These are phyloP conservation scores for Toxotes jaculatrix DNA, from an alignment of 2,113 vertebrate genomes.

Conservation along the genomic window DNA sequence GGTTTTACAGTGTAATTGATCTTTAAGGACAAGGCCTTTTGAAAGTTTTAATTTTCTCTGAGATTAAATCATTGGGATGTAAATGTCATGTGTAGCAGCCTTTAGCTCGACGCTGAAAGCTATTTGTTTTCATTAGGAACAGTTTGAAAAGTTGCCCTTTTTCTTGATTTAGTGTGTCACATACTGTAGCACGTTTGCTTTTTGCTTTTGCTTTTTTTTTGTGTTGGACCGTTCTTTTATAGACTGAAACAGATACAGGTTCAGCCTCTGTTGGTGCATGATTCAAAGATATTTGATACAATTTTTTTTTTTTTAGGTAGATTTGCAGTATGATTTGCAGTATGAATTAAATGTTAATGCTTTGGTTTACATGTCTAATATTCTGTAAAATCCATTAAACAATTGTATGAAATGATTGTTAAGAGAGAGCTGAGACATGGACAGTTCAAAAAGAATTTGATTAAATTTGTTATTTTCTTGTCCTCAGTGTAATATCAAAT, in stretches of 20 bases:
- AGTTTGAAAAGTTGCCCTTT: conserved; percentile 62
- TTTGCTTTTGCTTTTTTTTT: background rate
- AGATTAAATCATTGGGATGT: conserved; percentile 66
- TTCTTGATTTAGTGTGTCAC: conserved; percentile 54
- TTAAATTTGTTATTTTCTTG: too few relatives aligned
- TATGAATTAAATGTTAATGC: too few relatives aligned
- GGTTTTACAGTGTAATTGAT: conserved; percentile 63
- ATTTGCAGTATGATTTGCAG: background rate
- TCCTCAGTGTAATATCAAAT: too few relatives aligned
- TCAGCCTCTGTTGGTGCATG: background rate
- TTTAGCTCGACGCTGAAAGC: conserved; percentile 53
- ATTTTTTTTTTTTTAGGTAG: background rate
- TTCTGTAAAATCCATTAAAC: background rate
- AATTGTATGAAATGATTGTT: background rate
- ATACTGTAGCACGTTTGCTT: background rate
- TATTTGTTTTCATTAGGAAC: conserved; percentile 71
- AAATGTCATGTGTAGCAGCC: conserved; percentile 67
- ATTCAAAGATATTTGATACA: too few relatives aligned
- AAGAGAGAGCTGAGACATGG: background rate
- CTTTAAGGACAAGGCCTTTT: conserved; percentile 65
- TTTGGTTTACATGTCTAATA: too few relatives aligned
- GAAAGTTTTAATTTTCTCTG: conserved; percentile 62
- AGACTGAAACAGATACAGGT: background rate
- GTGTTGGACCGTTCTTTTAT: background rate
- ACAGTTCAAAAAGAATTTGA: too few relatives aligned